Evolutionary conservation across 2,888 invertebrate species (phyloP), one percentile per base, ranked within the genome.

Genomic region (Drosophila kambysellisi): DNA sequence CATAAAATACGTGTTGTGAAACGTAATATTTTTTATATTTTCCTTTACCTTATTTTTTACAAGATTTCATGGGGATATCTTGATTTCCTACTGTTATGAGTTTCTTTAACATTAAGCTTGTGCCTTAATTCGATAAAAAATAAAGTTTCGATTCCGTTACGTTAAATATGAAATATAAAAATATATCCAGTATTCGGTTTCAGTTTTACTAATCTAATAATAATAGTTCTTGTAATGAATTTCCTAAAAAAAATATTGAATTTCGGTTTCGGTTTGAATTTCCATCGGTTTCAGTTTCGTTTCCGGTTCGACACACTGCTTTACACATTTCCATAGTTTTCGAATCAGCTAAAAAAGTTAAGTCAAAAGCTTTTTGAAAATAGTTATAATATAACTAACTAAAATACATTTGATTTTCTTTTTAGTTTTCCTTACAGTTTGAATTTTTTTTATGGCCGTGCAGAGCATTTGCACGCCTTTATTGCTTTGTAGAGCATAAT

Each of bases 401-500:
- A 39, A 39, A 17, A 7, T 39, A 35, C 7, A 8, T 15, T 3
- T 9, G 9, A 5, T 20, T 20, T 11, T 37, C 8, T 37, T 37
- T 35, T 4, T 4, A 35, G 6, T 46, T 46, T n/a, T 20, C 5
- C n/a, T 33, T 3, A 17, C 5, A 35, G 9, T 25, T 53, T 35
- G 6, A 11, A 6, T 39, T 29, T 39, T 12, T 12, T 20, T 12
- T 3, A n/a, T 2, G 17, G 39, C 15, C 15, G 7, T 41, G 11
- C n/a, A 65, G 54, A 50, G 50, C 29, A 68, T 51, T 30, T 56
- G 5, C 17, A 7, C 7, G 43, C 52, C 48, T 8, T 11, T 41
- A 35, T 41, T 57, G 60, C 33, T 20, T 33, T 52, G 25, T 12
- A 35, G 41, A 48, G 59, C 57, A 63, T 52, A 51, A 37, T 17